Evolutionary conservation across 2,113 vertebrate genomes (phyloP).

Genomic region (Rhineura floridana): DNA sequence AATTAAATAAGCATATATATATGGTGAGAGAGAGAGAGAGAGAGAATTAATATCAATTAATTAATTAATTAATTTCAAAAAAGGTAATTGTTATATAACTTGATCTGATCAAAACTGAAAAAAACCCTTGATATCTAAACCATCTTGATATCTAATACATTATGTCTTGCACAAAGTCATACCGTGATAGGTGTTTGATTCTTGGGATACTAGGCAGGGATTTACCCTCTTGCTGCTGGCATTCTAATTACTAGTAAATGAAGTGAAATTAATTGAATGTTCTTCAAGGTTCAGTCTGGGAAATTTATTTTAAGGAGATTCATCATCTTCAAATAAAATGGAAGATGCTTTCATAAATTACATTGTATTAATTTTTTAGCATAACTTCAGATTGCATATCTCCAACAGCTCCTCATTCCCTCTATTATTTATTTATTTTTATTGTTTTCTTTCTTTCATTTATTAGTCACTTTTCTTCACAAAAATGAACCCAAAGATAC

Average conservation of each 20-base stretch:
- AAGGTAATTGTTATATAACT: background rate
- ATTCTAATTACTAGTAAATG: background rate
- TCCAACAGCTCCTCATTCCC: too few species aligned
- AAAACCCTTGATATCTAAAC: too few species aligned
- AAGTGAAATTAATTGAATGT: background rate
- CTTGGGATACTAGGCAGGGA: background rate
- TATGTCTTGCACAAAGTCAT: background rate
- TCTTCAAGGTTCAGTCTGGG: background rate
- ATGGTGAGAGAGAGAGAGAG: too few species aligned
- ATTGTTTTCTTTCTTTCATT: too few species aligned
- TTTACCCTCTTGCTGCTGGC: background rate
- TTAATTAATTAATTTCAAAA: too few species aligned
- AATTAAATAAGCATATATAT: background rate
- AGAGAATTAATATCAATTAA: too few species aligned
- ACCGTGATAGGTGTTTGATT: background rate
- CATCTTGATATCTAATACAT: background rate
- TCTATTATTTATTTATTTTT: too few species aligned
- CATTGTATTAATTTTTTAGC: too few species aligned
- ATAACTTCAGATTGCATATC: too few species aligned
- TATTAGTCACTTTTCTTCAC: too few species aligned
- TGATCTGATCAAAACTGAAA: background rate
- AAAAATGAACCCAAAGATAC: too few species aligned
- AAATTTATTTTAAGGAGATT: background rate
- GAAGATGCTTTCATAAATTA: background rate
- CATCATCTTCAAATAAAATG: background rate